Base-by-base conservation (phyloP, 2,113 vertebrate genomes). In the Anarhynchus alexandrinus region DNA sequence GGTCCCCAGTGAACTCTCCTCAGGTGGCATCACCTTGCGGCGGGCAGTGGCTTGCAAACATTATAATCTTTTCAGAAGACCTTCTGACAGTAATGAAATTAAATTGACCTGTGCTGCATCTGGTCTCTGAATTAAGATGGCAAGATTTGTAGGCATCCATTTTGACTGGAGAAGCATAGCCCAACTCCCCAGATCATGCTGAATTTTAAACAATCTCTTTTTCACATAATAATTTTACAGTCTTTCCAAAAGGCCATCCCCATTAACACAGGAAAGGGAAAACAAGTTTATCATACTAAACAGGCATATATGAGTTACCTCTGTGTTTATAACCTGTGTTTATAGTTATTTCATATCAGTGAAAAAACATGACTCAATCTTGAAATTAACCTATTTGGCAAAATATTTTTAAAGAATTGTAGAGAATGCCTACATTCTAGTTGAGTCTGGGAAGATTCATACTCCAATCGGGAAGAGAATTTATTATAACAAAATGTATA, bases 21-120 rank as follows among this genome's bases (percentile, higher is more conserved):
- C 95, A 47, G 11, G 78, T 93, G 97, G 89, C 82, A 96, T 90
- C 94, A 95, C 93, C 89, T 94, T 83, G 59, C 6, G 0, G 85
- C 1, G 0, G 71, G 84, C 87, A 95, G 89, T 83, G 66, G 21
- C 84, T 96, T 87, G 58, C 70, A 72, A 95, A 95, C 82, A 77
- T 91, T 77, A 90, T 81, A 82, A 95, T 95, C 91, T 94, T 95
- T 90, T 27, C 93, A 86, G 70, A 71, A 91, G 95, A 97, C 95
- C 94, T 96, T 90, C 70, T 95, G 95, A 94, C 95, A 96, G 93
- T 93, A 96, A 97, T 94, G 91, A 97, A 97, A 97, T 97, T 97
- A 97, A 96, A 95, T 97, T 97, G 96, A 97, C 97, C 96, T 62
- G 51, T 57, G 62, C 59, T 95, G 89, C 91, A 88, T 95, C 87